Percentiles rank a stretch among this genome's conserved stretches.
Conservation (phyloP, 1,140 invertebrate genomes). For the Aphis craccivora region DNA sequence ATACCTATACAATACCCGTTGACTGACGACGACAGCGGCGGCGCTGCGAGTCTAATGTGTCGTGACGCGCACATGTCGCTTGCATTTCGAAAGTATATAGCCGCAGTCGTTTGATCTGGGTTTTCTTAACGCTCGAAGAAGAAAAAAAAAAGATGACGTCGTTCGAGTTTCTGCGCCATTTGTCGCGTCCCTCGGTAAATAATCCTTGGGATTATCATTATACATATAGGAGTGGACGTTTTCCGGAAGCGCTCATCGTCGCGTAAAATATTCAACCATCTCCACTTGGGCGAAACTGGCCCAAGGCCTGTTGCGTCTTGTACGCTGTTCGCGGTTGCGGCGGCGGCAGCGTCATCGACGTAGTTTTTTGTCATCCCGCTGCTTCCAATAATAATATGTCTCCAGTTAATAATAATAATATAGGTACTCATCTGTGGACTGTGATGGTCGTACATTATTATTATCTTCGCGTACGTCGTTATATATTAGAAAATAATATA, state of each 20-base stretch:
- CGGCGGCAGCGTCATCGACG: too few species aligned
- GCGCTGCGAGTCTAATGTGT: neutral
- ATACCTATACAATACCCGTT: neutral
- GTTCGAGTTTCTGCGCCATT: neutral
- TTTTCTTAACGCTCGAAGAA: neutral
- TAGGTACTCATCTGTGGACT: neutral
- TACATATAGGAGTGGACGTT: neutral
- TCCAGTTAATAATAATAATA: too few species aligned
- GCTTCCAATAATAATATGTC: neutral
- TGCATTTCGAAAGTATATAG: neutral
- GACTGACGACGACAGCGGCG: neutral
- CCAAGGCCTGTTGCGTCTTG: neutral
- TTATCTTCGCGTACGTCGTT: neutral
- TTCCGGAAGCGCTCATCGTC: neutral
- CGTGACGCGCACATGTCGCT: neutral
- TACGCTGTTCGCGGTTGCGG: neutral
- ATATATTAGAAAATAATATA: neutral
- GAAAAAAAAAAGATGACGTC: neutral
- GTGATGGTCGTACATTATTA: neutral
- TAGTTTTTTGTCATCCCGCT: neutral
- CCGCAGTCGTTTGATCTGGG: neutral
- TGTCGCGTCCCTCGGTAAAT: neutral
- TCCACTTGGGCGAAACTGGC: neutral
- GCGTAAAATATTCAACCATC: neutral
- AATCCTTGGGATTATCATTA: neutral